Evolutionary conservation across 1,140 invertebrate species (phyloP).

Genomic region (Caenorhabditis briggsae): DNA sequence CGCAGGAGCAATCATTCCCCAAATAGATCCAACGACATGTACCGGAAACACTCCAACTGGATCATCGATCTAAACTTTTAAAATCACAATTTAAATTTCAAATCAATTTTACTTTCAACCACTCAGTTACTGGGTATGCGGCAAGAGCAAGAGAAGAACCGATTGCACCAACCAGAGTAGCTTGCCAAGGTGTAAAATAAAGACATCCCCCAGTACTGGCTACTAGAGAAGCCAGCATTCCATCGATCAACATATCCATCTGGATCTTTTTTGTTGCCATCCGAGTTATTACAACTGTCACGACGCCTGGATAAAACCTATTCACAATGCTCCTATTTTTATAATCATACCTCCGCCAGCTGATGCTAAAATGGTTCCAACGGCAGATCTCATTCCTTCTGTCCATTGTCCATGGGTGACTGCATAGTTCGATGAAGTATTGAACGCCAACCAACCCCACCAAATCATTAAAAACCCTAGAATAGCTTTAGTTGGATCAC

Average conservation of each 20-base stretch:
- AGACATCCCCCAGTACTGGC: slow-evolving; percentile 76
- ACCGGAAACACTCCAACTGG: slow-evolving; percentile 79
- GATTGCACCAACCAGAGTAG: slow-evolving; percentile 77
- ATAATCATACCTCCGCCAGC: slow-evolving; percentile 86
- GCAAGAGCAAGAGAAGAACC: slow-evolving; percentile 74
- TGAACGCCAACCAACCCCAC: slow-evolving; percentile 95
- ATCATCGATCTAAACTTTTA: slow-evolving; percentile 76
- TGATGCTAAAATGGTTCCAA: slow-evolving; percentile 89
- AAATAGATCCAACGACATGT: slow-evolving; percentile 77
- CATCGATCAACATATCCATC: slow-evolving; percentile 78
- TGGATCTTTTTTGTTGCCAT: slow-evolving; percentile 71
- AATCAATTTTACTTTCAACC: slow-evolving; percentile 55
- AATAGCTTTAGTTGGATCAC: slow-evolving; percentile 89
- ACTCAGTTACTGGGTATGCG: slow-evolving; percentile 76
- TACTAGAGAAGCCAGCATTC: slow-evolving; percentile 77
- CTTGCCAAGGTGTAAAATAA: slow-evolving; percentile 74
- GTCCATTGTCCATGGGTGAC: slow-evolving; percentile 86
- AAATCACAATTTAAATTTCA: not conserved
- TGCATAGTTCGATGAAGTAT: slow-evolving; percentile 84
- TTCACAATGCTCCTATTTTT: not conserved
- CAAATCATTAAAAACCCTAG: slow-evolving; percentile 89
- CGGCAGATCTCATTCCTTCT: slow-evolving; percentile 87
- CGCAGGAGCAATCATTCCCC: slow-evolving; percentile 78
- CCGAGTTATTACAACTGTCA: slow-evolving; percentile 30
- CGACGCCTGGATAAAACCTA: not conserved